Conservation (phyloP, 1,140 invertebrate species). For the Neodiprion lecontei region DNA sequence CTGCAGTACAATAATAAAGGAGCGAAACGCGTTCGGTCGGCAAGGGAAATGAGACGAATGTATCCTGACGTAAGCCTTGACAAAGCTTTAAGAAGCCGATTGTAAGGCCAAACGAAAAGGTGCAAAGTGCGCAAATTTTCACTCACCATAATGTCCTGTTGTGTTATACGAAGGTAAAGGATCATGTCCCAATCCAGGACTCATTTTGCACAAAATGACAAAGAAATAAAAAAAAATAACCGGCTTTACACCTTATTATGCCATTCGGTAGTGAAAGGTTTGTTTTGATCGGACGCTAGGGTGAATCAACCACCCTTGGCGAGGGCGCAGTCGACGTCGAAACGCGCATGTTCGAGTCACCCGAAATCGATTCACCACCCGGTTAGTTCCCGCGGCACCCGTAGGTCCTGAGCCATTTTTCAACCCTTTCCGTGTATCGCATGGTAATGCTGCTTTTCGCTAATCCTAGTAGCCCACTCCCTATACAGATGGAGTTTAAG, state of each 20-base stretch:
- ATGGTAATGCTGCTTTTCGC: too few species aligned
- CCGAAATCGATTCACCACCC: neutral
- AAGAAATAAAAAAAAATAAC: neutral
- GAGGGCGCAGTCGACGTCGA: neutral
- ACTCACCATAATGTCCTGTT: slow-evolving; percentile 47
- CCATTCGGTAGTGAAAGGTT: slow-evolving; percentile 1
- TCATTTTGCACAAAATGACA: slow-evolving; percentile 40
- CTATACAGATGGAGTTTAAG: too few species aligned
- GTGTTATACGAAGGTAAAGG: slow-evolving; percentile 52
- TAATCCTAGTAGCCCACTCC: too few species aligned
- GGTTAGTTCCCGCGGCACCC: neutral
- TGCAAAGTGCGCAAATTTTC: slow-evolving; percentile 2
- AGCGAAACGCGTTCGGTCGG: slow-evolving; percentile 1
- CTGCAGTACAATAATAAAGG: neutral
- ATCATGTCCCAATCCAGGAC: slow-evolving; percentile 55
- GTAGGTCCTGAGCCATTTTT: neutral
- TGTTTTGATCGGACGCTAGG: slow-evolving; percentile 5
- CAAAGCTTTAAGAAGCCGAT: neutral
- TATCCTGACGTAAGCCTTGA: slow-evolving; percentile 8
- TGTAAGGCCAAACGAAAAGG: slow-evolving; percentile 9
- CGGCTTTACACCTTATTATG: neutral
- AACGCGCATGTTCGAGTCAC: neutral
- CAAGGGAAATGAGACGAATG: slow-evolving; percentile 18
- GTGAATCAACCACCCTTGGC: neutral
- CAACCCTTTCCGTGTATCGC: neutral